Conservation (phyloP, 2,888 invertebrate species). For the Unio delphinus region DNA sequence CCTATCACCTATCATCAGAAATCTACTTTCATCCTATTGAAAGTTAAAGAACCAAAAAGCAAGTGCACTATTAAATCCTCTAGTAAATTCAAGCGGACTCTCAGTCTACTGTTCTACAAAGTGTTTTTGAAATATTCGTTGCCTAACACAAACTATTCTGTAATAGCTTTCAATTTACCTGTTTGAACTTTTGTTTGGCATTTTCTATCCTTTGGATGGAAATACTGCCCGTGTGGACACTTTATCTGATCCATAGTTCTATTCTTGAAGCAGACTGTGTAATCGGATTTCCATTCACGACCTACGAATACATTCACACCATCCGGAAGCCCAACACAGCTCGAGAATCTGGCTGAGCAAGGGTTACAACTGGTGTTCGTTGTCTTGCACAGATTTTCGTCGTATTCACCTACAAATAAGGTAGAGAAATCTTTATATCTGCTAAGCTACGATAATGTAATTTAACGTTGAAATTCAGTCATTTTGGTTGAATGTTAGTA, state of each 20-base stretch:
- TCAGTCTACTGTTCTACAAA: too few relatives aligned
- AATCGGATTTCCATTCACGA: conserved; percentile 8
- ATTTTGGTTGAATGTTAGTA: too few relatives aligned
- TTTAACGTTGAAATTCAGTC: too few relatives aligned
- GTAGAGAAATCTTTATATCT: background rate
- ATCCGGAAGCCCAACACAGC: conserved; percentile 16
- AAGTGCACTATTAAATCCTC: too few relatives aligned
- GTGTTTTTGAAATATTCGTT: too few relatives aligned
- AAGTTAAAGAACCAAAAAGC: too few relatives aligned
- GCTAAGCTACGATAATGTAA: background rate
- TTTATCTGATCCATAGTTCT: conserved; percentile 3
- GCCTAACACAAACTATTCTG: too few relatives aligned
- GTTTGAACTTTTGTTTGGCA: conserved; percentile 25
- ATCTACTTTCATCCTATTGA: too few relatives aligned
- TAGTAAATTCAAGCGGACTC: too few relatives aligned
- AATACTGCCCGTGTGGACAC: conserved; percentile 3
- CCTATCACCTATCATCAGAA: too few relatives aligned
- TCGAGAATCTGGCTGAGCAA: conserved; percentile 4
- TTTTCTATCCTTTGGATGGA: conserved; percentile 11
- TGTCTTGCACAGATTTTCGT: conserved; percentile 29
- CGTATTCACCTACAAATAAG: conserved; percentile 39
- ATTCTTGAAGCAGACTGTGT: conserved; percentile 6
- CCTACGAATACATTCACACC: conserved; percentile 25
- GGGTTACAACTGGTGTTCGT: conserved; percentile 3
- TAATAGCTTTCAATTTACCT: conserved; percentile 9